Evolutionary conservation across 2,113 vertebrate species (phyloP).

Genomic region (Stictonetta naevosa): DNA sequence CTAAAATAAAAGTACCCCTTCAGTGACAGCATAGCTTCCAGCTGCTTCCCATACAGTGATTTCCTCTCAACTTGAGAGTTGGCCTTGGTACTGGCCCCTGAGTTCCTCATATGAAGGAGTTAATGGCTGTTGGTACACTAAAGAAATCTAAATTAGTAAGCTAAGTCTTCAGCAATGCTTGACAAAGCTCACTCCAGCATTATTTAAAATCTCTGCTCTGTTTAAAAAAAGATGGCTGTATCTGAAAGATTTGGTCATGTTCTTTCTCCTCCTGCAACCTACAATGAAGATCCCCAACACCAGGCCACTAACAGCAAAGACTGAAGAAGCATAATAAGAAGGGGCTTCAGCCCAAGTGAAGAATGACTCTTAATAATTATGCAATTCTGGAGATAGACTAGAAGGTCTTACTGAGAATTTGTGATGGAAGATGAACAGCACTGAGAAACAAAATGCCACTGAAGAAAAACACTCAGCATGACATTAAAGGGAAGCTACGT

Average conservation of each 20-base stretch:
- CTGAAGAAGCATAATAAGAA: background rate
- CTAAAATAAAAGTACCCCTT: background rate
- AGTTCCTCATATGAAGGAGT: background rate
- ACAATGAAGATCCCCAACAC: background rate
- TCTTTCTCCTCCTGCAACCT: background rate
- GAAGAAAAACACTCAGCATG: background rate
- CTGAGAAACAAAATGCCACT: background rate
- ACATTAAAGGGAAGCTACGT: background rate
- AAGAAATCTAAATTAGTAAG: constrained; percentile 6
- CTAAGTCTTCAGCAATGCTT: background rate
- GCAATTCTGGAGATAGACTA: background rate
- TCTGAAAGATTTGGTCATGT: background rate
- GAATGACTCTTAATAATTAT: background rate
- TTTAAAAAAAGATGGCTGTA: background rate
- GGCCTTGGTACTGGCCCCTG: background rate
- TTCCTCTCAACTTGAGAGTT: background rate
- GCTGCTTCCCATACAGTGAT: background rate
- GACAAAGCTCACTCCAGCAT: background rate
- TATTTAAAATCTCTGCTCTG: background rate
- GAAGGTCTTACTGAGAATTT: background rate
- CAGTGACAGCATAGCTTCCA: background rate
- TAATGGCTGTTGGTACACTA: background rate
- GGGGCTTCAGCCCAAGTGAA: background rate
- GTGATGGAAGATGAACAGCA: background rate
- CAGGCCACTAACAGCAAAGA: background rate